These are phyloP conservation scores for Lophura swinhoii DNA, from an alignment of 2,797 vertebrate genomes.

Conservation along the genomic window DNA sequence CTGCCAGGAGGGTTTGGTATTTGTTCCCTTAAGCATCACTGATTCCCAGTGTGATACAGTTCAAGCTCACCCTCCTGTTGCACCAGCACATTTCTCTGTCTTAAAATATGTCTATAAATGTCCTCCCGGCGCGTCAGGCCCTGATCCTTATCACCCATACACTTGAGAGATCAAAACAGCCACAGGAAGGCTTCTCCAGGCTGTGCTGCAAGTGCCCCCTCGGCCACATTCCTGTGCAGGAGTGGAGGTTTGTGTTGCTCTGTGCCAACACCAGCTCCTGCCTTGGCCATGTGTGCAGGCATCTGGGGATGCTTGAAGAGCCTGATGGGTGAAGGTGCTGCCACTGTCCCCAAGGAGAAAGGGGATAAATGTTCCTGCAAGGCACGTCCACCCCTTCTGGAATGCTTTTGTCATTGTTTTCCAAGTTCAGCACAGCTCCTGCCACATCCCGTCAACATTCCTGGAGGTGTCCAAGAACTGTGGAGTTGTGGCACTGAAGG, in stretches of 20 bases:
- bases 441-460: too few species aligned
- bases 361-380: accelerated
- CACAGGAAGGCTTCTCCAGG: not conserved
- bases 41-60: not conserved
- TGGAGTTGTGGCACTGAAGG: too few species aligned
- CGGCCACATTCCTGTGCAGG: not conserved
- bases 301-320: not conserved
- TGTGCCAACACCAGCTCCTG: not conserved
- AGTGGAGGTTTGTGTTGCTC: not conserved
- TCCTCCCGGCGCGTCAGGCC: not conserved
- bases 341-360: not conserved
- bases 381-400: not conserved
- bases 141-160: slow-evolving; percentile 36
- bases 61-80: not conserved
- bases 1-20: not conserved
- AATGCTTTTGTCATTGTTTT: not conserved
- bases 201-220: not conserved
- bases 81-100: not conserved
- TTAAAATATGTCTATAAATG: not conserved
- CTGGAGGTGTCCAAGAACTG: too few species aligned
- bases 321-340: accelerated
- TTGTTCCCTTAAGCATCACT: not conserved
- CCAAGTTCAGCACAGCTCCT: not conserved
- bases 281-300: not conserved
- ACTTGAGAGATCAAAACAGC: slow-evolving; percentile 59